These are phyloP conservation scores for Brachyhypopomus gauderio DNA, from an alignment of 2,113 vertebrate species.

Conservation along the genomic window DNA sequence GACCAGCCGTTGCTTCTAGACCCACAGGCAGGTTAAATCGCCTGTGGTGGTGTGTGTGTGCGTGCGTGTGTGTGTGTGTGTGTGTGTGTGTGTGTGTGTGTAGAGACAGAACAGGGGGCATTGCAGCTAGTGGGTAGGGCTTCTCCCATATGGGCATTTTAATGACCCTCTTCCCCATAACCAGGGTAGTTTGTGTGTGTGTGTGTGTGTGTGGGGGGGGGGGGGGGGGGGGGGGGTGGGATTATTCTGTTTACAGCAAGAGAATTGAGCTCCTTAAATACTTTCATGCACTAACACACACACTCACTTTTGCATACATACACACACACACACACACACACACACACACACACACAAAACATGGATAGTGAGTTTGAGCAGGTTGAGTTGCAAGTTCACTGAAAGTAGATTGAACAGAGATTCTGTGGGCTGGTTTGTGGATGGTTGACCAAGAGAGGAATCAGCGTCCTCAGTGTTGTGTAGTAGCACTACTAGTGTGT, in stretches of 20 bases:
- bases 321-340: constrained; percentile 30
- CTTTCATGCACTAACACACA: constrained; percentile 42
- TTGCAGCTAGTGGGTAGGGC: not conserved
- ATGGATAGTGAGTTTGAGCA: constrained; percentile 59
- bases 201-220: too few species aligned
- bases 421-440: constrained; percentile 57
- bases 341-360: constrained; percentile 30
- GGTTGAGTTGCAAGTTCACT: constrained; percentile 75
- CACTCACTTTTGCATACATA: not conserved
- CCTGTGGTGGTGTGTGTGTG: not conserved
- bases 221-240: constrained; percentile 26
- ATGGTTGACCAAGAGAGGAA: constrained; percentile 35
- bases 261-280: constrained; percentile 70
- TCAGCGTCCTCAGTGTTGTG: not conserved
- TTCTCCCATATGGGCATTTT: constrained; percentile 48
- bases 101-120: not conserved
- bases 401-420: constrained; percentile 72
- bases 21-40: not conserved
- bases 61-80: not conserved
- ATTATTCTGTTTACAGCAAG: constrained; percentile 73
- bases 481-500: constrained; percentile 28
- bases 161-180: constrained; percentile 44
- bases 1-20: not conserved
- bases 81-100: constrained; percentile 8
- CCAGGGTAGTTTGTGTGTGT: constrained; percentile 36